Percentiles rank a stretch among this genome's conserved stretches.
Conservation (phyloP, 2,888 invertebrate genomes). For the Polyploca ridens region DNA sequence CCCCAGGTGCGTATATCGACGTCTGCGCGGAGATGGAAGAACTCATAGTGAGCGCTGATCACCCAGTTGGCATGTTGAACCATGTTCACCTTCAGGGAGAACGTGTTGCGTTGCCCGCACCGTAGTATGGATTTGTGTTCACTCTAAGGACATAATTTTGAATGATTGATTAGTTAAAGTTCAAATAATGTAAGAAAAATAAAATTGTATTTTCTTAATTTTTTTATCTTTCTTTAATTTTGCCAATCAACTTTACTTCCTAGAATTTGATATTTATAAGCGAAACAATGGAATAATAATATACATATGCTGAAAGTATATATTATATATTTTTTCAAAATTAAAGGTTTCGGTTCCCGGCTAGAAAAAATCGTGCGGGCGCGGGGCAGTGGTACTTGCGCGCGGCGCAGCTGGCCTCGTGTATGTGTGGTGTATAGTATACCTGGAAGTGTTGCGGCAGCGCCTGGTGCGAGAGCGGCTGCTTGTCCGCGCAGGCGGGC, state of each 20-base stretch:
- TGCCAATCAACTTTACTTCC: no score
- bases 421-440: constrained; percentile 28
- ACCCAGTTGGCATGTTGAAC: constrained; percentile 71
- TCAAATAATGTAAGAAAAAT: no score
- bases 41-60: constrained; percentile 59
- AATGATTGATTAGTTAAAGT: no score
- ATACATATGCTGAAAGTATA: no score
- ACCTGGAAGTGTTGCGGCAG: constrained; percentile 55
- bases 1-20: constrained; percentile 69
- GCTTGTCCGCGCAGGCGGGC: constrained; percentile 55
- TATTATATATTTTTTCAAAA: no score
- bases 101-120: constrained; percentile 58
- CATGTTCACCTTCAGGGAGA: constrained; percentile 63
- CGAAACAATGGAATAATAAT: no score
- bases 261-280: no score
- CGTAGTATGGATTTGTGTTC: constrained; percentile 64
- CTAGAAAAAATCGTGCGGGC: constrained; percentile 46
- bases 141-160: constrained; percentile 41
- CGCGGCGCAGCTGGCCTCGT: constrained; percentile 76
- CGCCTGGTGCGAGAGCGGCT: constrained; percentile 47
- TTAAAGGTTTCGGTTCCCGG: no score
- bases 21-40: constrained; percentile 70
- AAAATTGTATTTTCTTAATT: no score
- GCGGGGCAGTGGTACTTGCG: constrained; percentile 78
- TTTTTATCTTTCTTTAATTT: no score